These are phyloP conservation scores for Drosophila biarmipes DNA, from an alignment of 1,140 invertebrate species.

Conservation along the genomic window DNA sequence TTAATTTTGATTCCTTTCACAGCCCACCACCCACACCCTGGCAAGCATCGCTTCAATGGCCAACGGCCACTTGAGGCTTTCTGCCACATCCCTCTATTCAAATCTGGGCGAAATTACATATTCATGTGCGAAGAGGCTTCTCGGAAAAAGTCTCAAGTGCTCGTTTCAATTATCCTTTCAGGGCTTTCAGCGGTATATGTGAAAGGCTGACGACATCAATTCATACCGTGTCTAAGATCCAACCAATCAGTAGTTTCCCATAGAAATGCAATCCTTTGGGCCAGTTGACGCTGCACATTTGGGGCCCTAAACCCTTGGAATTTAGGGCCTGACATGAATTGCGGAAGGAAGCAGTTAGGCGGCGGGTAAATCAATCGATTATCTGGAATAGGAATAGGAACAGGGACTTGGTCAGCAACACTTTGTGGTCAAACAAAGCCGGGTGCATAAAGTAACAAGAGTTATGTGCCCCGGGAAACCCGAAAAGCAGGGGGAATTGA, in stretches of 20 bases:
- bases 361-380: conserved; percentile 36
- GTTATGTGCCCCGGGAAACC: conserved; percentile 39
- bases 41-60: conserved; percentile 29
- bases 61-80: conserved; percentile 47
- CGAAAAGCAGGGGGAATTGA: conserved; percentile 36
- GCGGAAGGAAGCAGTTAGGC: conserved; percentile 41
- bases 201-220: conserved; percentile 21
- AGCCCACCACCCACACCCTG: neutral
- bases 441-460: conserved; percentile 50
- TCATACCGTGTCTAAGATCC: conserved; percentile 12
- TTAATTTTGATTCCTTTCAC: conserved; percentile 48
- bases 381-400: too few relatives aligned
- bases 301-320: conserved; percentile 18
- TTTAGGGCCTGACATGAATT: conserved; percentile 26
- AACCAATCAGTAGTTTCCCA: conserved; percentile 7
- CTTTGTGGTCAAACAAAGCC: conserved; percentile 56
- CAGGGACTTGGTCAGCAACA: conserved; percentile 25
- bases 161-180: conserved; percentile 57
- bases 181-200: conserved; percentile 8
- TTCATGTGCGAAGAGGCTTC: conserved; percentile 49
- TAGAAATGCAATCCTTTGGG: conserved; percentile 25
- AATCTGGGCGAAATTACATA: conserved; percentile 45
- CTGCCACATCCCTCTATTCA: conserved; percentile 42
- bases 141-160: conserved; percentile 50
- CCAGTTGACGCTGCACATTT: conserved; percentile 31